Evolutionary conservation across 2,113 vertebrate species (phyloP), one percentile per base, ranked within the genome.

Genomic region (Litocranius walleri): DNA sequence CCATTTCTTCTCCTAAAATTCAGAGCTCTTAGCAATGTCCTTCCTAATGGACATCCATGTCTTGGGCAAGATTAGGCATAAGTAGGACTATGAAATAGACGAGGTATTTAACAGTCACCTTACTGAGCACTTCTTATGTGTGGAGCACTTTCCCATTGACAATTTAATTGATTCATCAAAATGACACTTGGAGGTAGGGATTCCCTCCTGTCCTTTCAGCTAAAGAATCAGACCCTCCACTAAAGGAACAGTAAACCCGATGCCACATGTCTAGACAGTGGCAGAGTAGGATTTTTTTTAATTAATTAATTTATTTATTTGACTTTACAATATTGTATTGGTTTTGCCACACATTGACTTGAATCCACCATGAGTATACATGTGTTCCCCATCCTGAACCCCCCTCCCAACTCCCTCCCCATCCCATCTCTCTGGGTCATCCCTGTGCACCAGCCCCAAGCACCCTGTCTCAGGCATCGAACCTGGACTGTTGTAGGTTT

Each of bases 41-140:
- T 84, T 12, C 27, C 27, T 54, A 14, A 29, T 48, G 12, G 89
- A 56, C 19, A 29, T 2, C 3, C 0, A 29, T 12, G 8, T 30
- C 52, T 71, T 87, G 27, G 23, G 23, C 71, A 77, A 43, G 12
- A 8, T 29, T 29, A 78, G 43, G 74, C 13, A 45, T 45, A 2
- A 29, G 25, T 40, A 78, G 74, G 11, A 19, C 8, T 43, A 0
- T 4, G 15, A 64, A 67, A 71, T 5, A 14, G 23, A 12, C 0
- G 2, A 59, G 27, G 5, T 59, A 13, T 29, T 62, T 54, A 16
- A 13, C 78, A 62, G 30, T n/a, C 15, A 64, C 30, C 14, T 62
- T 62, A 62, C 11, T 36, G 64, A 36, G 61, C 0, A 54, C 12
- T 5, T 90, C n/a, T 80, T 25, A 84, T 0, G 1, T 9, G 36